These are phyloP conservation scores for Phorcus lineatus DNA, from an alignment of 2,888 invertebrate genomes.

Conservation along the genomic window DNA sequence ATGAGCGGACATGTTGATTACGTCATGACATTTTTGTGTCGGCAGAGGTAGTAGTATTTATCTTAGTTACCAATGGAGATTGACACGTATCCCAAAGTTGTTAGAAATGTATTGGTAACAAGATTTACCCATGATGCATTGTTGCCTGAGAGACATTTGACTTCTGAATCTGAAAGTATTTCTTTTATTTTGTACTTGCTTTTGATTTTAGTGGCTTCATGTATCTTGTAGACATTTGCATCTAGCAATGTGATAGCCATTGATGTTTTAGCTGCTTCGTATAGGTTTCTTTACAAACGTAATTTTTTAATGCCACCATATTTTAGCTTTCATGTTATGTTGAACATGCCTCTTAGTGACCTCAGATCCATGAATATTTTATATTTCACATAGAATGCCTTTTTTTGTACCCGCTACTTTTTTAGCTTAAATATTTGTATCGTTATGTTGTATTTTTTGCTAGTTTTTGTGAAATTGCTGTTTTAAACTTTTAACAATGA, in stretches of 20 bases:
- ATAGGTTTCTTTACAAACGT: not conserved
- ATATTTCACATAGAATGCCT: not conserved
- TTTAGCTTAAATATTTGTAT: not conserved
- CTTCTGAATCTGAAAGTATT: not conserved
- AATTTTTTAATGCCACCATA: not conserved
- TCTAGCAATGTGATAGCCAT: conserved; percentile 5
- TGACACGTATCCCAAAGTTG: no score
- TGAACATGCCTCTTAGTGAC: not conserved
- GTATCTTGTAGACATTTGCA: not conserved
- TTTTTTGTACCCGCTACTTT: not conserved
- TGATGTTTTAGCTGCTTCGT: not conserved
- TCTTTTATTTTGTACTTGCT: conserved; percentile 1
- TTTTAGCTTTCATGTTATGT: not conserved
- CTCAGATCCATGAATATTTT: not conserved
- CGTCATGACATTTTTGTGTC: no score
- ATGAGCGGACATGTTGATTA: no score
- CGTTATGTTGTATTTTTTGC: not conserved
- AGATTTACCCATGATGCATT: no score
- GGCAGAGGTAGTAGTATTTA: no score
- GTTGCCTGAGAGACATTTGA: not conserved
- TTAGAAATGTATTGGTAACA: no score
- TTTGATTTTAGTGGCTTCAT: conserved; percentile 5
- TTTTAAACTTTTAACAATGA: no score
- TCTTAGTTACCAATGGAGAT: no score
- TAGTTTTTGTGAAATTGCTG: no score